Conservation (phyloP, 2,113 vertebrate genomes). For the Eupsittula cactorum region DNA sequence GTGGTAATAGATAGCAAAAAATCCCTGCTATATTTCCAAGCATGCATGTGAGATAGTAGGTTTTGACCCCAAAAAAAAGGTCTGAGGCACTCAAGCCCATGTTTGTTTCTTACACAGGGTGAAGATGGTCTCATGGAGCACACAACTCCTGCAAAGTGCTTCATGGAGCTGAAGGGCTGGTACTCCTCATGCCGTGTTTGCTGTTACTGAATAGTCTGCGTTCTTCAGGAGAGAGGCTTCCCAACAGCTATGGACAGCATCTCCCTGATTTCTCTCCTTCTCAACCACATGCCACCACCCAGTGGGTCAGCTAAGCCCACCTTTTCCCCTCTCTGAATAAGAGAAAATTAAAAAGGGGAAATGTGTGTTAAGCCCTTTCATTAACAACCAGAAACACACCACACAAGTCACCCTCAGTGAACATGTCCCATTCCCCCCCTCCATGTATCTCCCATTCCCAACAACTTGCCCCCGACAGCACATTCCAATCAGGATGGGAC, state of each 20-base stretch:
- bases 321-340: background rate
- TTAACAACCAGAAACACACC: background rate
- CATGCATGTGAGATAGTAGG: fast-evolving
- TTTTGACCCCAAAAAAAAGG: background rate
- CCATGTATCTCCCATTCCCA: background rate
- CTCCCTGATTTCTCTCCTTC: background rate
- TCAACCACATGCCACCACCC: background rate
- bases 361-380: background rate
- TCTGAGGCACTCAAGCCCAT: background rate
- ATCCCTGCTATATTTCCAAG: background rate
- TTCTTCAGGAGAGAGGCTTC: background rate
- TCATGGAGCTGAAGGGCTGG: background rate
- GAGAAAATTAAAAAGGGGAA: background rate
- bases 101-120: background rate
- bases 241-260: background rate
- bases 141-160: background rate
- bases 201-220: background rate
- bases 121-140: background rate
- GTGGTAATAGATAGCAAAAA: background rate
- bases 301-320: background rate
- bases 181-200: background rate
- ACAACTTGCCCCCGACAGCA: background rate
- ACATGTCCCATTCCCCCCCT: fast-evolving
- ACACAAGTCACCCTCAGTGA: background rate
- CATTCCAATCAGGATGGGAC: background rate